These are phyloP conservation scores for Euproctis similis DNA, from an alignment of 2,888 invertebrate genomes.

Conservation along the genomic window DNA sequence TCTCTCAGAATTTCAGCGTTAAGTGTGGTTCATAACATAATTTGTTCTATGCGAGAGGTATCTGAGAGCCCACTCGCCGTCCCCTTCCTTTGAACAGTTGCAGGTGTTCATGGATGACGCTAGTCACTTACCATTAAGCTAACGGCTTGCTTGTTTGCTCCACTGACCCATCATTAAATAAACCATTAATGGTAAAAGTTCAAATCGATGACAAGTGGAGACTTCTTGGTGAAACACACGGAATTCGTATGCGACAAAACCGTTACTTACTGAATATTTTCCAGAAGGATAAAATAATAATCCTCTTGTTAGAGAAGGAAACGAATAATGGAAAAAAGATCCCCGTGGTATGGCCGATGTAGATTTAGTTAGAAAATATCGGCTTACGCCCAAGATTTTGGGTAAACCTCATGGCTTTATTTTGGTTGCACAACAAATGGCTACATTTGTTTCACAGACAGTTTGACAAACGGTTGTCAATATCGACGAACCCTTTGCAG, in stretches of 20 bases:
- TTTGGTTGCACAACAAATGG: conserved; percentile 11
- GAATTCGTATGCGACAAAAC: conserved; percentile 22
- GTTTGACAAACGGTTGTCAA: conserved; percentile 22
- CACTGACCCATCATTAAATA: no score
- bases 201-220: no score
- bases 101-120: no score
- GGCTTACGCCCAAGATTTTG: conserved; percentile 15
- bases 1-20: no score
- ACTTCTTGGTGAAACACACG: conserved; percentile 15
- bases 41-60: conserved; percentile 26
- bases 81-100: no score
- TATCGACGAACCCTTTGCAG: conserved; percentile 21
- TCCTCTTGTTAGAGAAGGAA: conserved; percentile 9
- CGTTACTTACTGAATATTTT: conserved; percentile 17
- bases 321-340: conserved; percentile 15
- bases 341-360: conserved; percentile 13
- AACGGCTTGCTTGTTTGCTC: no score
- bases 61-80: no score
- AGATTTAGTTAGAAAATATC: conserved; percentile 14
- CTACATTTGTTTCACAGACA: conserved; percentile 17
- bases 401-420: conserved; percentile 15
- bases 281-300: conserved; percentile 18
- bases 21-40: no score
- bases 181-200: no score
- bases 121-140: no score